Evolutionary conservation across 2,888 invertebrate genomes (phyloP).

Genomic region (Oscheius sp.): DNA sequence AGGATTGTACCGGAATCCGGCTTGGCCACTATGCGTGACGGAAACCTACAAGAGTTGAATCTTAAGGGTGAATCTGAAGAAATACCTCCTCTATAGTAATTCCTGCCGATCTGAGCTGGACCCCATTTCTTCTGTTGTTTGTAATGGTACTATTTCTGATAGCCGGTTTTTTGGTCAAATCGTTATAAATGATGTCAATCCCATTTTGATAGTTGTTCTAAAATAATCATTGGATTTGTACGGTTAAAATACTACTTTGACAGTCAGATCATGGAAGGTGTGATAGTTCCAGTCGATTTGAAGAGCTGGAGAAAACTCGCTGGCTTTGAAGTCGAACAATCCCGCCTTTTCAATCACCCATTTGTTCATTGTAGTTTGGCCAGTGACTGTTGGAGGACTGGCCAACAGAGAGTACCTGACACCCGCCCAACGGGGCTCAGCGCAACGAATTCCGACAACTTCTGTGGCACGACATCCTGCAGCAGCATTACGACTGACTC

Average conservation of each 20-base stretch:
- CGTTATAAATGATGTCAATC: slow-evolving; percentile 91
- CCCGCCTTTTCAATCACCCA: slow-evolving; percentile 92
- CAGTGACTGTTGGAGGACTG: slow-evolving; percentile 76
- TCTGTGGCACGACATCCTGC: slow-evolving; percentile 74
- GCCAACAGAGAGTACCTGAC: slow-evolving; percentile 89
- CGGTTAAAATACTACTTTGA: slow-evolving; percentile 37
- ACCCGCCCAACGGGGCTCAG: slow-evolving; percentile 93
- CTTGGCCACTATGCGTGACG: slow-evolving; percentile 76
- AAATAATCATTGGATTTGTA: slow-evolving; percentile 61
- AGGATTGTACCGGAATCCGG: slow-evolving; percentile 93
- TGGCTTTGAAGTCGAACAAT: slow-evolving; percentile 83
- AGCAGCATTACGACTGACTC: slow-evolving; percentile 79
- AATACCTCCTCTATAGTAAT: slow-evolving; percentile 78
- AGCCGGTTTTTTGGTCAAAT: slow-evolving; percentile 83
- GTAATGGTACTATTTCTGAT: slow-evolving; percentile 57
- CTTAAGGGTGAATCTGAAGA: not conserved
- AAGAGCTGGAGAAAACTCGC: slow-evolving; percentile 75
- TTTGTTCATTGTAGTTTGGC: slow-evolving; percentile 85
- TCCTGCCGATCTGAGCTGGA: slow-evolving; percentile 73
- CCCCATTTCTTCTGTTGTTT: slow-evolving; percentile 81
- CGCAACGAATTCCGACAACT: slow-evolving; percentile 76
- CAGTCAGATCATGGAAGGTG: slow-evolving; percentile 71
- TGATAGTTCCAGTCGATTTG: slow-evolving; percentile 79
- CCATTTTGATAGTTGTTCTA: slow-evolving; percentile 89
- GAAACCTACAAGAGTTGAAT: not conserved